Evolutionary conservation across 2,888 invertebrate species (phyloP).

Genomic region (Dasypolia templi): DNA sequence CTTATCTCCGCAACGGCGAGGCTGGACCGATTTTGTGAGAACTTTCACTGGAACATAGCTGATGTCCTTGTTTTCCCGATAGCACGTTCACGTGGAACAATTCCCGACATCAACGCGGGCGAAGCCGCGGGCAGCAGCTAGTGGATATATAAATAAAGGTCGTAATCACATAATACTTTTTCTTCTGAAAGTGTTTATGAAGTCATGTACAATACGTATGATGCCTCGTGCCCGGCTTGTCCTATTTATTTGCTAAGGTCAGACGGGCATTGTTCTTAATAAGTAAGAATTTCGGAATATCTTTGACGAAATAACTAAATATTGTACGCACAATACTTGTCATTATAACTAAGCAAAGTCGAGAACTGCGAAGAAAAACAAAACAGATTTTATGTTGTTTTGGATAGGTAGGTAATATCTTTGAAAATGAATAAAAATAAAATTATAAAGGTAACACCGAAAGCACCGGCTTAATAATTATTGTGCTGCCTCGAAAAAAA

Average conservation of each 20-base stretch:
- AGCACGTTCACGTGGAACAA: too few species aligned
- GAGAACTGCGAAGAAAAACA: too few species aligned
- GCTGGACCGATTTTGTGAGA: too few species aligned
- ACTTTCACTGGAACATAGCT: too few species aligned
- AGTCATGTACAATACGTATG: neutral
- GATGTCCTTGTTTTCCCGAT: too few species aligned
- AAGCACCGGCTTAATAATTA: neutral
- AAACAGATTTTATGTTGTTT: neutral
- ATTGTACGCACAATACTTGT: too few species aligned
- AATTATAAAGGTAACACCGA: conserved; percentile 16
- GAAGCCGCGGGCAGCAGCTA: too few species aligned
- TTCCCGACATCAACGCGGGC: too few species aligned
- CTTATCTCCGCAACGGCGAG: too few species aligned
- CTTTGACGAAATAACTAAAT: neutral
- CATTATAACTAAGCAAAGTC: too few species aligned
- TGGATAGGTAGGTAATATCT: neutral
- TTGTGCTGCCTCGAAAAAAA: too few species aligned
- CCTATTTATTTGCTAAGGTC: neutral
- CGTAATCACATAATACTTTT: neutral
- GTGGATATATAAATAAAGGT: neutral
- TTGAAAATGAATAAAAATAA: neutral
- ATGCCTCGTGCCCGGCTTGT: neutral
- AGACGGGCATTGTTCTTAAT: neutral
- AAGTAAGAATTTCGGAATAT: neutral
- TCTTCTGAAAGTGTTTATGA: neutral